Base-by-base conservation (phyloP, 1,140 invertebrate species). In the Drosophila sucinea region DNA sequence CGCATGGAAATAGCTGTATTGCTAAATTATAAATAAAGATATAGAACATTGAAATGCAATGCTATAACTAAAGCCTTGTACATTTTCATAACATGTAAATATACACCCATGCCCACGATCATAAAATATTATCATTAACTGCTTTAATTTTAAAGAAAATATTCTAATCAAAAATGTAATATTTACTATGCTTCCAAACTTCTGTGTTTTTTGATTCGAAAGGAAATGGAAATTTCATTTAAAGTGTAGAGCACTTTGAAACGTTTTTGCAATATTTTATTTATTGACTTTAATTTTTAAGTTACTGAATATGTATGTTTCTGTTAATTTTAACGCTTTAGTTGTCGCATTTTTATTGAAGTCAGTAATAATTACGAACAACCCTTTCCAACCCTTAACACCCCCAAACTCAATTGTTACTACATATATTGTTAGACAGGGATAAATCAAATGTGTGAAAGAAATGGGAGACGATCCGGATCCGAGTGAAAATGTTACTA, bases 221-320 rank as follows among this genome's bases (percentile, higher is more conserved):
- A 41, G 35, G 30, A 38, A 62, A 60, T 65, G 33, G 17, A 51
- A 51, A 51, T 51, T 51, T 51, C 55, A 68, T 73, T 4, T 56
- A 64, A 70, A 60, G 56, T 67, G 29, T 58, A 40, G 41, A 65
- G 47, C 30, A 41, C 60, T 47, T 62, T 64, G 32, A 51, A 57
- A 64, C 68, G 11, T 27, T 75, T 73, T 77, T 84, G 80, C 80
- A 83, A 83, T 83, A 83, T 83, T 65, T 72, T 57, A 70, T 81
- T 80, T 70, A 79, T 71, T 71, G 32, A 67, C 4, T 44, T 55
- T 64, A 27, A 58, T 47, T 44, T 58, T 56, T 55, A 68, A 25
- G 47, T 68, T 54, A 54, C 44, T 54, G 7, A 38, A 30, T 54
- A 25, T 63, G 35, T 60, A 60, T 32, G 44, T 51, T 51, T 51